phyloP scores from a whole-genome alignment of 1,140 invertebrate genomes.

The Cardiocondyla obscurior region DNA sequence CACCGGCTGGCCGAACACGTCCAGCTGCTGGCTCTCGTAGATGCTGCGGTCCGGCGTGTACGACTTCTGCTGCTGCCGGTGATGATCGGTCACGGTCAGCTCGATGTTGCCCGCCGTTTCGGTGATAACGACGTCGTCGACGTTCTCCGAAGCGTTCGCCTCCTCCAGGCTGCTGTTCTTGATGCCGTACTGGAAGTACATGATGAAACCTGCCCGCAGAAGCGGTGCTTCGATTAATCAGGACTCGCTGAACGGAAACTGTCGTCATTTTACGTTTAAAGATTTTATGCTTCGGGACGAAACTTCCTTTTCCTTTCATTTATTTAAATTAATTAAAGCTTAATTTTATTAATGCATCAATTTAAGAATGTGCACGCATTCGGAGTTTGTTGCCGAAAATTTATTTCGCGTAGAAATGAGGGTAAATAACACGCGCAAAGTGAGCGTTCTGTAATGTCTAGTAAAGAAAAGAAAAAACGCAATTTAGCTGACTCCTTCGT shows the following conservation, averaged over 20 bases:
- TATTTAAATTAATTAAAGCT: too few species aligned
- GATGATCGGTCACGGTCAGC: slow-evolving; percentile 83
- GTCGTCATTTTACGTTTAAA: background rate
- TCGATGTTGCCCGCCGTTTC: slow-evolving; percentile 82
- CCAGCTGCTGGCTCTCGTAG: slow-evolving; percentile 78
- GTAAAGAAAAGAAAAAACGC: too few species aligned
- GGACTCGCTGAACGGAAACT: background rate
- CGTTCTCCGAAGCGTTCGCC: slow-evolving; percentile 76
- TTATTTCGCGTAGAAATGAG: too few species aligned
- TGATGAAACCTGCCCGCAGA: slow-evolving; percentile 87
- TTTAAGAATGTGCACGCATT: too few species aligned
- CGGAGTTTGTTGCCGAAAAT: too few species aligned
- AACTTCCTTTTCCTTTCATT: too few species aligned
- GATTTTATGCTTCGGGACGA: too few species aligned
- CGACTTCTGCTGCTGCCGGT: slow-evolving; percentile 73
- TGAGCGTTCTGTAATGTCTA: too few species aligned
- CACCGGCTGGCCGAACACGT: slow-evolving; percentile 81
- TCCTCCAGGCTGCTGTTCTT: slow-evolving; percentile 92
- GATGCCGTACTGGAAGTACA: slow-evolving; percentile 97
- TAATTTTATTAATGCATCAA: too few species aligned
- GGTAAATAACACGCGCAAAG: too few species aligned
- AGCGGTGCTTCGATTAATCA: background rate
- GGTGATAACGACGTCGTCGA: slow-evolving; percentile 62
- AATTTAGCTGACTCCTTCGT: background rate
- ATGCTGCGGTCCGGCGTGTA: slow-evolving; percentile 72